A percentile compares a stretch with the other conserved stretches of the same genome.
phyloP scores from a whole-genome alignment of 92 coral and sea anemone genomes.

The Phenganax marumi region DNA sequence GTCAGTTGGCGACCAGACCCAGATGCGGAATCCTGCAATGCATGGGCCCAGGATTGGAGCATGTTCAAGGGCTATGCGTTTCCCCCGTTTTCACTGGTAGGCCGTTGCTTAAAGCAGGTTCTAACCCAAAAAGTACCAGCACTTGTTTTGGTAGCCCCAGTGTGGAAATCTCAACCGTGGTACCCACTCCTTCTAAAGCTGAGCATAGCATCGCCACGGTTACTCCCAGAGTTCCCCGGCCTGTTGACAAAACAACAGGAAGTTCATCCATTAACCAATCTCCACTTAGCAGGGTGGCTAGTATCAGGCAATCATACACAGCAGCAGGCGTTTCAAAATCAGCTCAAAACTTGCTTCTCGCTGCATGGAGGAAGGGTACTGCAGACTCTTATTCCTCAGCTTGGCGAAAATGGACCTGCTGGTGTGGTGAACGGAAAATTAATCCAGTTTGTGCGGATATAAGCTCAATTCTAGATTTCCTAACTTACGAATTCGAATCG shows the following conservation, averaged over 20 bases:
- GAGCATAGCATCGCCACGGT: slow-evolving; percentile 38
- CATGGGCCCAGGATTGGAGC: slow-evolving; percentile 59
- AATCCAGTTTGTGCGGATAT: slow-evolving; percentile 48
- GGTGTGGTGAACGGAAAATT: slow-evolving; percentile 49
- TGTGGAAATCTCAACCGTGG: not conserved
- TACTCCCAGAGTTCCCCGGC: slow-evolving; percentile 26
- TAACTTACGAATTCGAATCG: slow-evolving; percentile 35
- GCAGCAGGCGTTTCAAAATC: too few species aligned
- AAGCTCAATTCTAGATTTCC: slow-evolving; percentile 32
- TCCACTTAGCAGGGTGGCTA: slow-evolving; percentile 61
- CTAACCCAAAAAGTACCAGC: slow-evolving; percentile 39
- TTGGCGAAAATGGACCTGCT: slow-evolving; percentile 48
- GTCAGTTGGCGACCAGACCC: slow-evolving; percentile 23
- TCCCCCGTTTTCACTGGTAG: slow-evolving; percentile 58
- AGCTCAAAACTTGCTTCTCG: too few species aligned
- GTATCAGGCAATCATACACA: too few species aligned
- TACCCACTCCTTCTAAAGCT: slow-evolving; percentile 51
- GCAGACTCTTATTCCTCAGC: slow-evolving; percentile 32
- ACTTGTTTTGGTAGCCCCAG: slow-evolving; percentile 58
- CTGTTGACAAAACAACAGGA: not conserved
- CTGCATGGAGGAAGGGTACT: too few species aligned
- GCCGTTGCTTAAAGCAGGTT: slow-evolving; percentile 48
- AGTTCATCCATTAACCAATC: slow-evolving; percentile 48
- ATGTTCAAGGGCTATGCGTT: slow-evolving; percentile 51
- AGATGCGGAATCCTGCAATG: slow-evolving; percentile 23